Evolutionary conservation across 2,888 invertebrate genomes (phyloP), one percentile per base, ranked within the genome.

Genomic region (Dendrolimus pini): DNA sequence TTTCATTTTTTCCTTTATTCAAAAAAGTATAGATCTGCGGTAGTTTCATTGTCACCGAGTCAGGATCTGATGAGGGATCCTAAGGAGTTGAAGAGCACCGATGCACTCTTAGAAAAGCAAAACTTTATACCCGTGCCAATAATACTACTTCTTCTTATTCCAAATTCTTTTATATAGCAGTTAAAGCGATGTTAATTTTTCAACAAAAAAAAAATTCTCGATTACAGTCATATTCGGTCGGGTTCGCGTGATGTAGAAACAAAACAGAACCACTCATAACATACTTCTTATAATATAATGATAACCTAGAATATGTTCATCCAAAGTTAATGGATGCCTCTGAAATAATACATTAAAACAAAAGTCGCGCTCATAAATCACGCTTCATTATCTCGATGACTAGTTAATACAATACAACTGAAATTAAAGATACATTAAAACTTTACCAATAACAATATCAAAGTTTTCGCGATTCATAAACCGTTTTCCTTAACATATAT

Each of bases 401-500:
- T 30, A 59, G 55, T 57, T 41, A 60, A 61, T 60, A 53, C 61
- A 62, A 62, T 58, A 60, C 55, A 64, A 65, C 62, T 54, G 54
- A 57, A 68, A 67, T 71, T 67, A 66, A 72, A 75, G 63, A 67
- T 57, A 64, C 67, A 68, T 74, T 60, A 66, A 60, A 67, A 68
- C 68, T 64, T 70, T 60, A 61, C 63, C 62, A 68, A 66, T 68
- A 74, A 76, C 69, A 73, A 71, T 75, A 66, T 66, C 69, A 68
- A 72, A 74, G 70, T 65, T 72, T 74, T 68, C 62, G 63, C 72
- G 68, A 74, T 63, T 69, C 67, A 75, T 74, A 72, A 65, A 59
- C 66, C 64, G 58, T 66, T 70, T 67, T 66, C 70, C 47, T 47
- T 47, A 30, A 71, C 74, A 70, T 71, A 66, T 77, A 70, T 73